phyloP scores from a whole-genome alignment of 2,888 invertebrate species.

The Unio pictorum region DNA sequence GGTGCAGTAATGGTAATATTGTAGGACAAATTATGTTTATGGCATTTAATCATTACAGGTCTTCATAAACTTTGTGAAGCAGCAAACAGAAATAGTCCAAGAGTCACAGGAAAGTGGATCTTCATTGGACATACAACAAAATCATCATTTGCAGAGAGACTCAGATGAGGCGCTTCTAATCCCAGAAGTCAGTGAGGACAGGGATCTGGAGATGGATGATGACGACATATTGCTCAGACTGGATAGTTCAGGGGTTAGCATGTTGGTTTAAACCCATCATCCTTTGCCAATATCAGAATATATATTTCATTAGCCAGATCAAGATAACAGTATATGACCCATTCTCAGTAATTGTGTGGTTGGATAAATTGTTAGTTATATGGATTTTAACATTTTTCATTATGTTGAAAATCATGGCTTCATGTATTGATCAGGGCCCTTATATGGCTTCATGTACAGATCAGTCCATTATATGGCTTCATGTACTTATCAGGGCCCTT shows the following conservation, averaged over 20 bases:
- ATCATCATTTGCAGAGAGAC: slow-evolving; percentile 5
- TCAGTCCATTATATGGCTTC: no score
- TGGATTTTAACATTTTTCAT: no score
- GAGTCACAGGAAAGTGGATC: slow-evolving; percentile 31
- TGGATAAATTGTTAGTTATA: no score
- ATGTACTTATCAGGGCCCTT: no score
- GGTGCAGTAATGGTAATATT: neutral
- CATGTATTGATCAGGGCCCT: no score
- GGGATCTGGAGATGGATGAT: slow-evolving; percentile 43
- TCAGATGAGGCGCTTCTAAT: slow-evolving; percentile 40
- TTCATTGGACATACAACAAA: slow-evolving; percentile 7
- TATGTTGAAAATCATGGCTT: no score
- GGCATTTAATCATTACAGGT: slow-evolving; percentile 50
- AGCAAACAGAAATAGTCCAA: slow-evolving; percentile 64
- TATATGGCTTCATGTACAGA: no score
- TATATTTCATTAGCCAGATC: neutral
- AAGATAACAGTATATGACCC: no score
- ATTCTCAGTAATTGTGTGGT: no score
- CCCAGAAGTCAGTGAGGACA: slow-evolving; percentile 29
- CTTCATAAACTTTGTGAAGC: slow-evolving; percentile 70
- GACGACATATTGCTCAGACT: slow-evolving; percentile 53
- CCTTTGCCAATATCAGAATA: slow-evolving; percentile 2
- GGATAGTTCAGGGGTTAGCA: slow-evolving; percentile 43
- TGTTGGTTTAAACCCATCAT: neutral
- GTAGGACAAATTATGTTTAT: neutral